Conservation (phyloP, 2,113 vertebrate species). For the Ochotona curzoniae region DNA sequence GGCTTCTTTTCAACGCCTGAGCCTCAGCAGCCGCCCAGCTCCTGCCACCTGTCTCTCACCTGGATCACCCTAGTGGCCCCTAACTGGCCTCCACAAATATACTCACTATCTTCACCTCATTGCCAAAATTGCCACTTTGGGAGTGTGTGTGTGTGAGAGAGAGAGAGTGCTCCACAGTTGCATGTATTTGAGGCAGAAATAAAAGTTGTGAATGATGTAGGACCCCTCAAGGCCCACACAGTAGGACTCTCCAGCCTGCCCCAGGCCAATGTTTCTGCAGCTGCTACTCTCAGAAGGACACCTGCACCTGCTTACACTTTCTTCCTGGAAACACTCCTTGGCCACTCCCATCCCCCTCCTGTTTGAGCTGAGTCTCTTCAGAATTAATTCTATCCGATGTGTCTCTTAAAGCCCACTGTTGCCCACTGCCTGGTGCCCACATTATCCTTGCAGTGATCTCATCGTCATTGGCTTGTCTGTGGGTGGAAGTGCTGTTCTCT, state of each 20-base stretch:
- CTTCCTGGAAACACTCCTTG: neutral
- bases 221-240: rapidly evolving
- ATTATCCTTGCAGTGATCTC: neutral
- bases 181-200: neutral
- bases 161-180: too few species aligned
- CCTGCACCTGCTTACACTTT: neutral
- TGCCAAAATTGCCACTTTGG: neutral
- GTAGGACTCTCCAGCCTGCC: rapidly evolving
- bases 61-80: rapidly evolving
- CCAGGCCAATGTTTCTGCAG: too few species aligned
- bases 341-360: too few species aligned
- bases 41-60: neutral
- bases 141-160: neutral
- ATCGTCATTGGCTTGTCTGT: neutral
- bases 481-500: neutral
- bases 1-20: too few species aligned
- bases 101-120: neutral
- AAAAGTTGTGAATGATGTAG: neutral
- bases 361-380: neutral
- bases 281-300: neutral
- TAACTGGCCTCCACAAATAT: neutral
- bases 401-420: neutral
- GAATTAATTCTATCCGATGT: neutral
- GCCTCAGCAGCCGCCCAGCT: too few species aligned
- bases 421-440: neutral